Evolutionary conservation across 2,113 vertebrate genomes (phyloP).

Genomic region (Nannospalax galili): DNA sequence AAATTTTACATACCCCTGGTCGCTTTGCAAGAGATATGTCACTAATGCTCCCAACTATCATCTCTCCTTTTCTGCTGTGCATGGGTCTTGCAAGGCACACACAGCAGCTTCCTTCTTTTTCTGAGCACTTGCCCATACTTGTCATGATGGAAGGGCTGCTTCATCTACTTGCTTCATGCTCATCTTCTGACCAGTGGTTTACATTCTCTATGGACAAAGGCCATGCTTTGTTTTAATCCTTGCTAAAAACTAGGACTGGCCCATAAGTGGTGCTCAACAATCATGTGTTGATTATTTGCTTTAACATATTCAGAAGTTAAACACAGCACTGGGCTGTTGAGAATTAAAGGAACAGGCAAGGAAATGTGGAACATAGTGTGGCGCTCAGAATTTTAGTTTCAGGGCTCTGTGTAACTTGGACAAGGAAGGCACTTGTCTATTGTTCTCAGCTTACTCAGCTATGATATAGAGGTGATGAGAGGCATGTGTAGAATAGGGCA

Average conservation of each 20-base stretch:
- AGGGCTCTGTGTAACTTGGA: background rate
- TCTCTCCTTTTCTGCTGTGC: background rate
- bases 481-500: fast-evolving
- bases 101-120: fast-evolving
- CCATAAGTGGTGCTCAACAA: background rate
- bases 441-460: background rate
- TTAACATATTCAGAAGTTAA: background rate
- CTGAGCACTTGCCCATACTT: background rate
- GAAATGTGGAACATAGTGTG: background rate
- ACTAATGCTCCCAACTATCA: no score
- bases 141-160: fast-evolving
- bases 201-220: background rate
- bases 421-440: no score
- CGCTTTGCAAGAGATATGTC: background rate
- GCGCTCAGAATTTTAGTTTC: background rate
- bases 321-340: background rate
- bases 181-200: background rate
- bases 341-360: background rate
- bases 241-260: background rate
- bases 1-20: background rate
- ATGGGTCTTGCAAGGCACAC: background rate
- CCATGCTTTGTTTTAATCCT: background rate
- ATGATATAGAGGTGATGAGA: background rate
- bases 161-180: background rate
- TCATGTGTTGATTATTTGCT: background rate